These are phyloP conservation scores for Caenorhabditis sp. DNA, from an alignment of 2,888 invertebrate genomes.

Conservation along the genomic window DNA sequence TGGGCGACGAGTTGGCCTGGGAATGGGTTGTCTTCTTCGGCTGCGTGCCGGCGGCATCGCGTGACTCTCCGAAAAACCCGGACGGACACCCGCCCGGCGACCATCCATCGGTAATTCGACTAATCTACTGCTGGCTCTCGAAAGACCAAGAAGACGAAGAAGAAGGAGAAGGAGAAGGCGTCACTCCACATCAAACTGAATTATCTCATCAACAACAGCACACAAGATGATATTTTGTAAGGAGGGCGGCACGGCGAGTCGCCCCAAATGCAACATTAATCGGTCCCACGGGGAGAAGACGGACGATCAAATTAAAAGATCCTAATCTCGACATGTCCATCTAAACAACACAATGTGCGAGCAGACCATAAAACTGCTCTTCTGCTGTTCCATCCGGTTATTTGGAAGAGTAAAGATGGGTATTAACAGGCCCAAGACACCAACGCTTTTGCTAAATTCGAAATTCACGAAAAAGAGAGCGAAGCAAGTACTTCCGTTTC, in stretches of 20 bases:
- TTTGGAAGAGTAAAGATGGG: background rate
- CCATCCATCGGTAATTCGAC: conserved; percentile 58
- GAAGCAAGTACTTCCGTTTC: conserved; percentile 45
- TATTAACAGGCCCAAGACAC: background rate
- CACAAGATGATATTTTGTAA: conserved; percentile 41
- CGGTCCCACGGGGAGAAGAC: conserved; percentile 39
- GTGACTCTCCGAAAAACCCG: conserved; percentile 43
- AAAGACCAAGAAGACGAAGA: conserved; percentile 22
- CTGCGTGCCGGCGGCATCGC: conserved; percentile 36
- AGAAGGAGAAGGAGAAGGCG: conserved; percentile 28
- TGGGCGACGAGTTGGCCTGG: conserved; percentile 6
- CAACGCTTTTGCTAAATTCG: background rate
- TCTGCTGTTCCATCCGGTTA: background rate
- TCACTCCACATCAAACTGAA: conserved; percentile 48
- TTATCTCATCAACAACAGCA: conserved; percentile 39
- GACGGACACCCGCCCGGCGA: conserved; percentile 2
- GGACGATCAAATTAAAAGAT: conserved; percentile 51
- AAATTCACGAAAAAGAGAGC: conserved; percentile 26
- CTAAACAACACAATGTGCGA: conserved; percentile 11
- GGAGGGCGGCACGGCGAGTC: conserved; percentile 5
- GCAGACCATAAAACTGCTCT: conserved; percentile 17
- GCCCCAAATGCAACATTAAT: conserved; percentile 54
- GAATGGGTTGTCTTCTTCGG: conserved; percentile 14
- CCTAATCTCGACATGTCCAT: conserved; percentile 27
- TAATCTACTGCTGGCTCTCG: conserved; percentile 44